Evolutionary conservation across 2,113 vertebrate species (phyloP), one percentile per base, ranked within the genome.

Genomic region (Arothron firmamentum): DNA sequence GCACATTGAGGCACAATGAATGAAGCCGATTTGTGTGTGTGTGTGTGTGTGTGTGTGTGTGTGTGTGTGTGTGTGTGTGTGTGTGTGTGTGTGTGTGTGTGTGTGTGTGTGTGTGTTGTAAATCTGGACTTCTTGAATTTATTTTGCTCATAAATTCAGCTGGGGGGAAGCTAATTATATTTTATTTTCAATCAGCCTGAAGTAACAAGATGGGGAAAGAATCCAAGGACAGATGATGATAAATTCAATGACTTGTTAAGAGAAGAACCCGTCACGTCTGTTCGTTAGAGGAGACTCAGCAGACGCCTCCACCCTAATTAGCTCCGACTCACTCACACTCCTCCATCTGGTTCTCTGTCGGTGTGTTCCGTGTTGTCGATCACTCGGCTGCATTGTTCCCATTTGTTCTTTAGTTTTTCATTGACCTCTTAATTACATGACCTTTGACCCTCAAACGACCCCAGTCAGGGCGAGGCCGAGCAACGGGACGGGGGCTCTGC

Each of bases 151-250:
- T 74, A 62, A 78, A 67, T 25, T 70, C 62, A 53, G 50, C 62
- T 48, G 43, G 43, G 12, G 16, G 16, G 1, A 17, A n/a, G 3
- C 45, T 73, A 62, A 70, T 75, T 73, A 21, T 25, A 47, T 78
- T 78, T 71, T 48, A 66, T 70, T 72, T 77, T 52, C 62, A 61
- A 69, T 82, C 75, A 78, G 38, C 59, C 68, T 23, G 48, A 66
- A 73, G 56, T 28, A 68, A 65, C 9, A 10, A 52, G 50, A 12
- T 14, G 50, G 50, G 20, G 9, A 38, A 25, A 56, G 54, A 17
- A 45, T 1, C n/a, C 56, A 58, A 71, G 67, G 63, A 67, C 53
- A 62, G 52, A 8, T 59, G 59, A 72, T 61, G 58, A 74, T 52
- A 46, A 59, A 45, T 59, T 23, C 42, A 54, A 61, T 17, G 67